These are phyloP conservation scores for Stegana nigrithorax DNA, from an alignment of 2,888 invertebrate species.

Conservation along the genomic window DNA sequence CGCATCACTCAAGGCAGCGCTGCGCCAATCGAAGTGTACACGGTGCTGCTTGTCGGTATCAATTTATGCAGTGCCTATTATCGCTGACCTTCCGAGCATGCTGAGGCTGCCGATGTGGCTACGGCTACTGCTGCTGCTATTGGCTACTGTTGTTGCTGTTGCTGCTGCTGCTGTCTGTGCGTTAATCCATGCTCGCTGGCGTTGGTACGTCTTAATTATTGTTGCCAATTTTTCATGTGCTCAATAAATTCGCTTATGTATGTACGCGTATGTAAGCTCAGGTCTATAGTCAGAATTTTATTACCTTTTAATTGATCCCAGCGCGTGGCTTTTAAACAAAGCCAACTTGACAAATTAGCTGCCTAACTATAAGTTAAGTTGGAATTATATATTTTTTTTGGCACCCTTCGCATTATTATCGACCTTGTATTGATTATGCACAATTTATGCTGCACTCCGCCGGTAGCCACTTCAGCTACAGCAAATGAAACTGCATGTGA, in stretches of 20 bases:
- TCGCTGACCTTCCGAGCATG: not conserved
- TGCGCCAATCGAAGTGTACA: not conserved
- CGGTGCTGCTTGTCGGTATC: not conserved
- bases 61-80: slow-evolving; percentile 9
- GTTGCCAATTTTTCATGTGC: not conserved
- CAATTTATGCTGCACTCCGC: too few relatives aligned
- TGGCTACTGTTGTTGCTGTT: not conserved
- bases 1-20: slow-evolving; percentile 15
- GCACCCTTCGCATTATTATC: slow-evolving; percentile 10
- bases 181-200: slow-evolving; percentile 1
- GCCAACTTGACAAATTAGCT: too few relatives aligned
- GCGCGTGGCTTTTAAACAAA: too few relatives aligned
- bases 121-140: not conserved
- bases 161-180: not conserved
- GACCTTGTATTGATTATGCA: not conserved
- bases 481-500: too few relatives aligned
- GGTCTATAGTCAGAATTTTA: too few relatives aligned
- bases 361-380: too few relatives aligned
- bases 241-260: too few relatives aligned
- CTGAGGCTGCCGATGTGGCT: not conserved
- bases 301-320: too few relatives aligned
- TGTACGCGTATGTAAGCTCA: too few relatives aligned
- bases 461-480: not conserved
- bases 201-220: not conserved
- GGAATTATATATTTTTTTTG: too few relatives aligned